Evolutionary conservation across 2,113 vertebrate species (phyloP).

Genomic region (Myotis davidii): DNA sequence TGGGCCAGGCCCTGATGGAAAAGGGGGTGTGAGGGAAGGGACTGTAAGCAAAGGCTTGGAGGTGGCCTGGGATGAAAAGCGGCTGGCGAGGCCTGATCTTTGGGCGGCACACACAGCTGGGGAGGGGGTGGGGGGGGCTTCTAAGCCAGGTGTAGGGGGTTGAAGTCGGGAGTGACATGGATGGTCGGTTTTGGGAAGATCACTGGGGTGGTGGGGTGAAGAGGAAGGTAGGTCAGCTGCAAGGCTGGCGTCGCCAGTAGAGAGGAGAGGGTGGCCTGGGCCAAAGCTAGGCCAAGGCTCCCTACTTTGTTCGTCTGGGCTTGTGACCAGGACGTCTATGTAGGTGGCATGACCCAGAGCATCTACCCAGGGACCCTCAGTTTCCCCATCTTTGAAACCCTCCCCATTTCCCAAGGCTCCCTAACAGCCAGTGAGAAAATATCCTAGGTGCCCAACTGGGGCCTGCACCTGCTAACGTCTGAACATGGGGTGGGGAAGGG

Average conservation of each 20-base stretch:
- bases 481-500: not conserved
- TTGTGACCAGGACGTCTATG: not conserved
- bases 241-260: accelerated
- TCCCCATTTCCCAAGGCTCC: not conserved
- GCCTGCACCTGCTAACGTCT: not conserved
- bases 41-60: accelerated
- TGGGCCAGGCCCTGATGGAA: not conserved
- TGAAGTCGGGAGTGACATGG: accelerated
- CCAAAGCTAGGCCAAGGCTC: no score
- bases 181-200: not conserved
- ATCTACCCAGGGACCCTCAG: not conserved
- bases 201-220: accelerated
- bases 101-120: not conserved
- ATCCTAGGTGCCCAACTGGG: not conserved
- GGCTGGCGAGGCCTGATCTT: not conserved
- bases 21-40: accelerated
- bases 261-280: no score
- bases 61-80: not conserved
- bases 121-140: not conserved
- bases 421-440: not conserved
- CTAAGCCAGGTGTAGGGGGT: accelerated
- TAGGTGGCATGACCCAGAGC: not conserved
- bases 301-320: not conserved
- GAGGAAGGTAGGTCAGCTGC: not conserved
- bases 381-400: not conserved